Base-by-base conservation (phyloP, 2,113 vertebrate species). In the Heterocephalus glaber region DNA sequence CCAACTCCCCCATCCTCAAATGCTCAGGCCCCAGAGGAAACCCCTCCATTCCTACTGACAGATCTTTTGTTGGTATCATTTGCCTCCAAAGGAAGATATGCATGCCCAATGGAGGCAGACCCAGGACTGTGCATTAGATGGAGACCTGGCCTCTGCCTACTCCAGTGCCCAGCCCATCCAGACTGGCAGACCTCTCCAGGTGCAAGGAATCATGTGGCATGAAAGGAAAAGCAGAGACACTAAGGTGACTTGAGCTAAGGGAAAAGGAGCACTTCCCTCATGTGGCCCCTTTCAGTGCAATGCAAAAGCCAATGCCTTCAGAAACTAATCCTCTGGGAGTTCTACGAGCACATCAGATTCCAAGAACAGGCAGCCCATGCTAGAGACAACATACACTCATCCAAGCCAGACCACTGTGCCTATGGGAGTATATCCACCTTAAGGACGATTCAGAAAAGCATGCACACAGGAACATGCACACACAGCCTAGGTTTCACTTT, bases 51-150 rank as follows among this genome's bases (percentile, higher is more conserved):
- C 19, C 56, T n/a, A 41, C 56, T 90, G 47, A 63, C 30, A 58
- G 20, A 33, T 33, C 14, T 52, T 49, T 66, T 26, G 30, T 14
- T 20, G 80, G 26, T 1, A 1, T 52, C 63, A 63, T 22, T 35
- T 30, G 68, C 70, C 26, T 79, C 41, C 9, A 1, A n/a, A 49
- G 30, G 70, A 61, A 85, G n/a, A n/a, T 16, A 2, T 13, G 35
- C 1, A 0, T 2, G 56, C 28, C 5, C 0, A 0, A 7, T 30
- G 5, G 16, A 35, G 49, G 12, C 54, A 77, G 26, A 38, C 33
- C 10, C 58, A 3, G 17, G 33, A 38, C 30, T 9, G 17, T 26
- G 30, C 33, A 35, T 26, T n/a, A 47, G 24, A 22, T 12, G 22
- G 28, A 83, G 26, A 76, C 11, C 19, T 56, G 14, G 35, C 38